These are phyloP conservation scores for Atta texana DNA, from an alignment of 1,140 invertebrate species.

Conservation along the genomic window DNA sequence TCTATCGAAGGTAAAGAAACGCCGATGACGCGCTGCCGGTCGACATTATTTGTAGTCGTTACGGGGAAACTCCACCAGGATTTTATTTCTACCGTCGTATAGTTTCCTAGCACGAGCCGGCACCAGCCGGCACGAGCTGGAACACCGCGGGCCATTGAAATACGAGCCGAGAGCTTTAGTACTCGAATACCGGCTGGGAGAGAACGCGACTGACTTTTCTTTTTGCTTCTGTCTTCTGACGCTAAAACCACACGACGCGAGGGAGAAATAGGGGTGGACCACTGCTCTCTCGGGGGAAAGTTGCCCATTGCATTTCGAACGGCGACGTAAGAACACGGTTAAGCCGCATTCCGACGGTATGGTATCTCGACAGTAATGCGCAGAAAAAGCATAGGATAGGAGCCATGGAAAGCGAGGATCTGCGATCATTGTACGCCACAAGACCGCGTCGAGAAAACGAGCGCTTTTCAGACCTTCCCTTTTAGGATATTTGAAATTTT, in stretches of 20 bases:
- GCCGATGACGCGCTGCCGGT: neutral
- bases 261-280: neutral
- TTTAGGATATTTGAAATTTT: constrained; percentile 12
- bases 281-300: constrained; percentile 11
- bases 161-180: constrained; percentile 43
- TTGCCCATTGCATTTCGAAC: constrained; percentile 40
- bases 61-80: neutral
- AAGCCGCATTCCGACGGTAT: constrained; percentile 33
- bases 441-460: neutral
- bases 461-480: neutral
- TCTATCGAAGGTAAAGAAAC: neutral
- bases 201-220: constrained; percentile 48
- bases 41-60: constrained; percentile 38
- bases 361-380: constrained; percentile 10
- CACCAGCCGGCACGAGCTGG: no score
- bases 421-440: constrained; percentile 14
- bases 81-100: constrained; percentile 51
- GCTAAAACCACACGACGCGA: constrained; percentile 26
- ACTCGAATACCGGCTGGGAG: constrained; percentile 35
- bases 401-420: neutral
- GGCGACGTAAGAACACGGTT: constrained; percentile 42
- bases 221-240: constrained; percentile 44
- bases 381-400: constrained; percentile 11
- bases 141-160: constrained; percentile 32
- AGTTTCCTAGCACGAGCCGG: constrained; percentile 44